These are phyloP conservation scores for Dryas iulia DNA, from an alignment of 1,140 invertebrate species.

Conservation along the genomic window DNA sequence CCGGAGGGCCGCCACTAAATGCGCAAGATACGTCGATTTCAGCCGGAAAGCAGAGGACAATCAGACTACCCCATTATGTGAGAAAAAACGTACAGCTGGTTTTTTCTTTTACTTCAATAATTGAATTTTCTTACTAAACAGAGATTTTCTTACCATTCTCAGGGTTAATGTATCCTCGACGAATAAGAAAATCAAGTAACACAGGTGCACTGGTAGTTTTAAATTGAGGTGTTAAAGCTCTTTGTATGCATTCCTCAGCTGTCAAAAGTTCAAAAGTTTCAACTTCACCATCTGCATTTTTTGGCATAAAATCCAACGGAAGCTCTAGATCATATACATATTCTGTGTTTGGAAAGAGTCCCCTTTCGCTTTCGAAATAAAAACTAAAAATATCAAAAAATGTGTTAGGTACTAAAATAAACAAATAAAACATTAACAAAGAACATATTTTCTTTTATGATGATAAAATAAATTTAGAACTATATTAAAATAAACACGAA, in stretches of 20 bases:
- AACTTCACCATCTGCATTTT: constrained; percentile 96
- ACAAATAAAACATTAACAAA: too few species aligned
- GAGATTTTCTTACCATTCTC: constrained; percentile 87
- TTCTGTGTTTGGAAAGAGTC: constrained; percentile 95
- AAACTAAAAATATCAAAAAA: constrained; percentile 82
- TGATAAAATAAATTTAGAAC: too few species aligned
- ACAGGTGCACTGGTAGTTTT: constrained; percentile 96
- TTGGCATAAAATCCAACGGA: constrained; percentile 92
- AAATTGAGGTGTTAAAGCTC: constrained; percentile 90
- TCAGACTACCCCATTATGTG: too few species aligned
- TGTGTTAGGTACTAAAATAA: too few species aligned
- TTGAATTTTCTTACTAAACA: too few species aligned
- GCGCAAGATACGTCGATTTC: too few species aligned
- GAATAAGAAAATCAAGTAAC: constrained; percentile 93
- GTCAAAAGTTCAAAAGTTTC: constrained; percentile 92
- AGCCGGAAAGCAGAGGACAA: too few species aligned
- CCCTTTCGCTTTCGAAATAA: constrained; percentile 94
- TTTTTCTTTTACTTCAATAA: neutral
- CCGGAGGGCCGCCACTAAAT: too few species aligned
- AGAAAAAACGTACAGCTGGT: too few species aligned
- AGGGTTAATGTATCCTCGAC: constrained; percentile 92
- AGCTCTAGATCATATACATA: constrained; percentile 97
- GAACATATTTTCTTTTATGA: too few species aligned
- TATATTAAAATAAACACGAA: too few species aligned
- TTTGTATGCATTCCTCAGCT: constrained; percentile 89